Conservation (phyloP, 2,113 vertebrate species). For the Chlorocebus sabaeus region DNA sequence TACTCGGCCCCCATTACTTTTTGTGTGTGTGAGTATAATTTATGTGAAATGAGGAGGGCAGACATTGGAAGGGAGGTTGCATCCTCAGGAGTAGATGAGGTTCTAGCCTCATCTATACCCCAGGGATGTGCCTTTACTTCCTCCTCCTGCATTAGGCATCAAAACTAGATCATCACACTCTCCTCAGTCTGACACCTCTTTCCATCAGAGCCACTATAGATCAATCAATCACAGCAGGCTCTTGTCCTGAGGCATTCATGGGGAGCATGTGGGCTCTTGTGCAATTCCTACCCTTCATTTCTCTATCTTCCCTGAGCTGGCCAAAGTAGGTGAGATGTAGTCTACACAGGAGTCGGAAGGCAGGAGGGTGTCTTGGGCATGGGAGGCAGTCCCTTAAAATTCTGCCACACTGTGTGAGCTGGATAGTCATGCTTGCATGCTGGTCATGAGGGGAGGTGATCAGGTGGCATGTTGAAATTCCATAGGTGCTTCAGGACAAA, state of each 20-base stretch:
- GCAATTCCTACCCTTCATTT: neutral
- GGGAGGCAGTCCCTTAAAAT: neutral
- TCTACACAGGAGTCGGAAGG: neutral
- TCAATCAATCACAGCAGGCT: neutral
- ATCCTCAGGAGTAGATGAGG: neutral
- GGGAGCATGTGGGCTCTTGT: neutral
- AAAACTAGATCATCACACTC: neutral
- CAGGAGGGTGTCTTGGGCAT: neutral
- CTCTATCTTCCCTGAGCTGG: neutral
- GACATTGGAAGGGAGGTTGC: neutral
- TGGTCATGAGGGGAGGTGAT: neutral
- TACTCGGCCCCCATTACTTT: neutral
- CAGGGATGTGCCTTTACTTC: neutral
- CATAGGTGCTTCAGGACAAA: neutral
- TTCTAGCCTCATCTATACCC: accelerated
- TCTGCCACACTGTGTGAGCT: neutral
- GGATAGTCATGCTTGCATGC: neutral
- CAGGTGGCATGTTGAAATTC: neutral
- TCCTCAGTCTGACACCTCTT: neutral
- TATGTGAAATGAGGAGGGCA: neutral
- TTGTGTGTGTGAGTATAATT: neutral
- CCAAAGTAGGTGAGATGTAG: neutral
- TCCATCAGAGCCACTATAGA: neutral
- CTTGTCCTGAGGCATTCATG: neutral
- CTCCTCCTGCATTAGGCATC: neutral